Evolutionary conservation across 2,113 vertebrate genomes (phyloP).

Genomic region (Scomber japonicus): DNA sequence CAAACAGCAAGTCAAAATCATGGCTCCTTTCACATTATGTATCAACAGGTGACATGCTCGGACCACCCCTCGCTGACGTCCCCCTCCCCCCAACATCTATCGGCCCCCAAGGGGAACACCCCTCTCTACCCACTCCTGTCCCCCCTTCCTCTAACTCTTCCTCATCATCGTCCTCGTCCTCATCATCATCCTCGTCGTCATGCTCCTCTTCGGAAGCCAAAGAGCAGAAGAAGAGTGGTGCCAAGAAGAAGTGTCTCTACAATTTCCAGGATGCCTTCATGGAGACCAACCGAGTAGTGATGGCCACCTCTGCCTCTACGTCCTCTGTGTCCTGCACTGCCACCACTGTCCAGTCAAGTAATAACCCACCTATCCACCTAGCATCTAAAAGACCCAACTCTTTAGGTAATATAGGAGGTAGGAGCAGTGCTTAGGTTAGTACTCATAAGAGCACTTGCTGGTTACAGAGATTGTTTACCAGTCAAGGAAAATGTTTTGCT

Average conservation of each 20-base stretch:
- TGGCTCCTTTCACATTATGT: not conserved
- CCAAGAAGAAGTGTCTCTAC: constrained; percentile 98
- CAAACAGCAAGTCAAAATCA: not conserved
- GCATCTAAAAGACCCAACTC: constrained; percentile 93
- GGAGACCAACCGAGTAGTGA: constrained; percentile 94
- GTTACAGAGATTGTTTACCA: too few relatives aligned
- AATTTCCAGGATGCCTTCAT: constrained; percentile 99
- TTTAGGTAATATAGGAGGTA: constrained; percentile 86
- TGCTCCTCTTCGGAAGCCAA: constrained; percentile 87
- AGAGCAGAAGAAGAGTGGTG: constrained; percentile 90
- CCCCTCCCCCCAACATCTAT: constrained; percentile 88
- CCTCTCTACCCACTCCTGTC: constrained; percentile 58
- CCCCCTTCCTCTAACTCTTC: constrained; percentile 70
- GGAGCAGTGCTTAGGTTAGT: constrained; percentile 52
- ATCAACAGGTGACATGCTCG: constrained; percentile 88
- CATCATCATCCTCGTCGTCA: constrained; percentile 74
- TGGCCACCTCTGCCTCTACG: constrained; percentile 95
- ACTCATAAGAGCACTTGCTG: not conserved
- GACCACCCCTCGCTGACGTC: constrained; percentile 88
- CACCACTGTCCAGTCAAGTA: constrained; percentile 98
- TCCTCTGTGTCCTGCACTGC: constrained; percentile 96
- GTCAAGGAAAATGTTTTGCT: too few relatives aligned
- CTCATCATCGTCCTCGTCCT: constrained; percentile 72
- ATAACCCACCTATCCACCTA: constrained; percentile 91
- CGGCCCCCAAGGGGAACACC: constrained; percentile 77